Base-by-base conservation (phyloP, 2,113 vertebrate genomes). In the Dendrocopos noguchii region DNA sequence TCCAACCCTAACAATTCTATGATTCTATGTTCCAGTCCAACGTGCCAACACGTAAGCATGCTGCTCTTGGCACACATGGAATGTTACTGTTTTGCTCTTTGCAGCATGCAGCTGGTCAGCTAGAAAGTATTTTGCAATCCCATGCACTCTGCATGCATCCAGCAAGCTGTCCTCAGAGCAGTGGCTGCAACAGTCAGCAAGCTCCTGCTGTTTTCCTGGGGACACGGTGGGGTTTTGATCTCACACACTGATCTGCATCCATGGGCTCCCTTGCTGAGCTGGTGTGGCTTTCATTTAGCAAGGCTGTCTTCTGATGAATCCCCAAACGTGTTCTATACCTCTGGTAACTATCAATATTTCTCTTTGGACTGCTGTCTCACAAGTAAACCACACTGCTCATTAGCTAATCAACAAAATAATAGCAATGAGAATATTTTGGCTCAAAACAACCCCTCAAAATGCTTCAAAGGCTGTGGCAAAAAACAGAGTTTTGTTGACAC, bases 321-420 rank as follows among this genome's bases (percentile, higher is more conserved):
- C 60, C 47, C 79, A 68, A 5, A 15, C 18, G 64, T 77, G 75
- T 71, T 76, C 36, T 1, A 0, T 16, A 73, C 77, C 88, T 80
- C 91, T 44, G 74, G 84, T 95, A 93, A 93, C 96, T 95, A 91
- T 59, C 90, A 88, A 42, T 86, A 85, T 94, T 95, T 94, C 84
- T 87, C 80, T 88, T 73, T 76, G 76, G 94, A 61, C 72, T 59
- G 76, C 65, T 84, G 67, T 63, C 81, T 82, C 29, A 0, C 44
- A 89, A 94, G 90, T 53, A 44, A 94, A 94, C 74, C 84, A 93
- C 81, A 53, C 78, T 91, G 87, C 83, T 95, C 91, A 88, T 95
- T 84, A 89, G 63, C 61, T 95, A 94, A 80, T 88, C 90, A 81
- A 61, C 91, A 90, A 76, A 88, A 90, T 88, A 93, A 94, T 44